Conservation (phyloP, 2,113 vertebrate species). For the Pavo muticus region DNA sequence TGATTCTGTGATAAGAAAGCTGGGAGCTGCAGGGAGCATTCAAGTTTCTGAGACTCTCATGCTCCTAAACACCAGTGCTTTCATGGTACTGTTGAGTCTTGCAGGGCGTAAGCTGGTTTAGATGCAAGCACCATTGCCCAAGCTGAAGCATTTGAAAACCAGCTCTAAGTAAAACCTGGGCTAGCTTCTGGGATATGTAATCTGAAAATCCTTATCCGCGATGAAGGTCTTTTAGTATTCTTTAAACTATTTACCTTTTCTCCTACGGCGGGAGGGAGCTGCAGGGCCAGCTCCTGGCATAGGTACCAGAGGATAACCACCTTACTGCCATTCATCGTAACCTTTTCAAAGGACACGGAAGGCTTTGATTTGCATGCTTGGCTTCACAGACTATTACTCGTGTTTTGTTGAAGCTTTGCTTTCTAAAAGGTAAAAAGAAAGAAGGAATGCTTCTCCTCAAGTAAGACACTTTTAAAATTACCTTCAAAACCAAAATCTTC, state of each 20-base stretch:
- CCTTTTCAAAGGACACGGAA: background rate
- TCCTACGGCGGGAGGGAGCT: accelerated
- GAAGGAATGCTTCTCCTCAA: background rate
- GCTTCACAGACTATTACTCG: background rate
- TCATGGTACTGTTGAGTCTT: background rate
- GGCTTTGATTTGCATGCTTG: background rate
- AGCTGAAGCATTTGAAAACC: background rate
- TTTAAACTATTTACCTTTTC: background rate
- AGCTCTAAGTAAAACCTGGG: background rate
- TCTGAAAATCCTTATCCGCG: background rate
- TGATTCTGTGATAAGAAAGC: background rate
- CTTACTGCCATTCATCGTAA: background rate
- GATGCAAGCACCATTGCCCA: background rate
- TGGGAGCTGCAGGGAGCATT: background rate
- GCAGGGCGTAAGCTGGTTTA: background rate
- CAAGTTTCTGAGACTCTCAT: background rate
- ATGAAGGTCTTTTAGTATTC: background rate
- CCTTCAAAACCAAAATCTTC: background rate
- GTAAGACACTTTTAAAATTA: background rate
- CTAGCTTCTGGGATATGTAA: background rate
- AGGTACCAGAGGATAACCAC: background rate
- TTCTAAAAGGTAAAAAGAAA: slow-evolving; percentile 29
- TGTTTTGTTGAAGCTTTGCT: slow-evolving; percentile 3
- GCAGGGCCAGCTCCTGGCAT: background rate
- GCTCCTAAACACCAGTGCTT: background rate